These are phyloP conservation scores for Neuroscelio doddi DNA, from an alignment of 2,888 invertebrate species.

Conservation along the genomic window DNA sequence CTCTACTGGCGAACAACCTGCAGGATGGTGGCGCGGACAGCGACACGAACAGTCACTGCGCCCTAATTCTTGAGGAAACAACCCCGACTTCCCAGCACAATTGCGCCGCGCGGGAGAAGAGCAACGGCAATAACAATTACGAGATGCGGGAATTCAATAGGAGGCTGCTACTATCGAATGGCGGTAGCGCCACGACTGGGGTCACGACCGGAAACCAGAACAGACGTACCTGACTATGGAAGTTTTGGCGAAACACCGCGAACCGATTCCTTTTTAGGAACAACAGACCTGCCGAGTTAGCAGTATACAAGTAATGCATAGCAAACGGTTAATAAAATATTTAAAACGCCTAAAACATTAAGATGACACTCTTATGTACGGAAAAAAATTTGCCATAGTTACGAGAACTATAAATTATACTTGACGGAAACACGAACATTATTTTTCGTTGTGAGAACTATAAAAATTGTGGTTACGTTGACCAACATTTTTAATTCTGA, in stretches of 20 bases:
- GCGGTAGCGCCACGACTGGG: conserved; percentile 71
- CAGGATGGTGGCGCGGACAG: conserved; percentile 75
- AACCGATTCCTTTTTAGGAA: conserved; percentile 65
- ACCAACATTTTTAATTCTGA: too few relatives aligned
- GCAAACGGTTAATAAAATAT: conserved; percentile 11
- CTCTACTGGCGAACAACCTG: conserved; percentile 61
- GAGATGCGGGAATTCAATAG: conserved; percentile 83
- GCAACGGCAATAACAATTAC: conserved; percentile 85
- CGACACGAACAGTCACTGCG: conserved; percentile 76
- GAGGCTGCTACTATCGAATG: conserved; percentile 65
- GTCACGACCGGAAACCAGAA: conserved; percentile 73
- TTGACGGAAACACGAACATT: neutral
- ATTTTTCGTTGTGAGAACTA: too few relatives aligned
- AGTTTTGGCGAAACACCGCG: conserved; percentile 67
- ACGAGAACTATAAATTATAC: too few relatives aligned
- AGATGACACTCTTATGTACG: neutral
- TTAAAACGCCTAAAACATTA: neutral
- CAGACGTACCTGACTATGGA: conserved; percentile 70
- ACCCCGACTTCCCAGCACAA: conserved; percentile 64
- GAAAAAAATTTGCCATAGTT: too few relatives aligned
- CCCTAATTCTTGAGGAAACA: conserved; percentile 74
- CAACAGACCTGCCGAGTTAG: conserved; percentile 64
- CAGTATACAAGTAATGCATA: conserved; percentile 57
- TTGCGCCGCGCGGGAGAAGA: conserved; percentile 74
- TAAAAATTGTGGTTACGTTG: too few relatives aligned